Evolutionary conservation across 2,113 vertebrate species (phyloP).

Genomic region (Rhynchomys soricoides): DNA sequence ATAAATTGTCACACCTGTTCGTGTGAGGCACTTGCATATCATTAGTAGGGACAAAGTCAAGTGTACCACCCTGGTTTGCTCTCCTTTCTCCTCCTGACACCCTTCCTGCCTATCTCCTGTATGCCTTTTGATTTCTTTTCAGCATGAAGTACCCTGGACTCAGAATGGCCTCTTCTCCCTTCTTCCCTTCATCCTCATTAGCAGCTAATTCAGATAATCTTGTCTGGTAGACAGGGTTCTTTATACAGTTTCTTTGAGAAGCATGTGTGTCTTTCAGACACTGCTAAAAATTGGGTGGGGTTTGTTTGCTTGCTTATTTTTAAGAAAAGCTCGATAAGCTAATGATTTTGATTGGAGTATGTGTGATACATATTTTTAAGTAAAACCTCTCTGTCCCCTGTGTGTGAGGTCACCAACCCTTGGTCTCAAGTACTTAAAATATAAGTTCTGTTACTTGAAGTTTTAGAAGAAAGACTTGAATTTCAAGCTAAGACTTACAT

Average conservation of each 20-base stretch:
- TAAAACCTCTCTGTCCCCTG: neutral
- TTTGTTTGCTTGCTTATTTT: neutral
- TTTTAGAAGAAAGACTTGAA: conserved; percentile 34
- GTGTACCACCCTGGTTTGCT: neutral
- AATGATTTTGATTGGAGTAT: neutral
- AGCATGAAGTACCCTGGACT: neutral
- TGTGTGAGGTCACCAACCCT: conserved; percentile 14
- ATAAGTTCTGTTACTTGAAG: conserved; percentile 46
- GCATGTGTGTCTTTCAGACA: neutral
- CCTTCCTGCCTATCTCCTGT: neutral
- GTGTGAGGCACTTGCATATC: neutral
- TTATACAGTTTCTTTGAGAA: neutral
- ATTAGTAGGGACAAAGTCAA: neutral
- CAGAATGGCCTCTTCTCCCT: neutral
- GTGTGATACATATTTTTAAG: conserved; percentile 26
- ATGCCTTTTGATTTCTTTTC: neutral
- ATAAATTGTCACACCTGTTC: neutral
- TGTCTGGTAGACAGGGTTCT: neutral
- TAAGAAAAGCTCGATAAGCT: conserved; percentile 50
- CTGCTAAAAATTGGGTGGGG: neutral
- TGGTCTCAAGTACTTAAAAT: conserved; percentile 52
- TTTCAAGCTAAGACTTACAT: conserved; percentile 43
- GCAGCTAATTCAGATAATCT: neutral
- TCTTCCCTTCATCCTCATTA: neutral
- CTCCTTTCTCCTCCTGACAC: neutral